Base-by-base conservation (phyloP, 1,140 invertebrate genomes). In the Trissolcus basalis region DNA sequence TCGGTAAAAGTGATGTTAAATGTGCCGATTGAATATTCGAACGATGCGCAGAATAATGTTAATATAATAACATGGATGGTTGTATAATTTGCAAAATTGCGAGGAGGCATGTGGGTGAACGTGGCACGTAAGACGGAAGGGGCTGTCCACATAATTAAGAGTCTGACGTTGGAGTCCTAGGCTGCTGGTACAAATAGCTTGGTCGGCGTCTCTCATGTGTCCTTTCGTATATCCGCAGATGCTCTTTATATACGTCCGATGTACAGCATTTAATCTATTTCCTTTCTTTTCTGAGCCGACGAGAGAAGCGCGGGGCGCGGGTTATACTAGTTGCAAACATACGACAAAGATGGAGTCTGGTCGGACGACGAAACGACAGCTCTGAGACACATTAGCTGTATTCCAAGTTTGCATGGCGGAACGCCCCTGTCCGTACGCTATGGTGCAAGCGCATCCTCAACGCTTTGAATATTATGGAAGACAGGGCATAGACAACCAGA, bases 371-470 rank as follows among this genome's bases (percentile, higher is more conserved):
- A 70, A 77, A 75, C 78, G 78, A 79, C 79, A 71, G 69, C 61
- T 44, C 72, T 68, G 77, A 83, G 78, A 83, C 81, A 77, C 81
- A 84, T 84, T 83, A 80, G 80, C 81, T 82, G 79, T 86, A 86
- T 86, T 86, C 83, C 83, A 79, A 79, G 84, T 78, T 85, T 86
- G 85, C 85, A 86, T 82, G 80, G 85, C 85, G 85, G 77, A 86
- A 86, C 85, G 82, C 85, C 85, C 83, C 83, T 83, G 77, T 77
- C 67, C 80, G 72, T 79, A 49, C 41, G 49, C 54, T 54, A 44
- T 60, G 61, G 55, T 63, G 70, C 65, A 60, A 48, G 67, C 74
- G 53, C 70, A 43, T 79, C 64, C 69, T 75, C 64, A 48, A 41
- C 69, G 43, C 48, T 69, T 70, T 59, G 69, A 60, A 73, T 77